Base-by-base conservation (phyloP, 2,888 invertebrate species). In the Itoplectis maculator region DNA sequence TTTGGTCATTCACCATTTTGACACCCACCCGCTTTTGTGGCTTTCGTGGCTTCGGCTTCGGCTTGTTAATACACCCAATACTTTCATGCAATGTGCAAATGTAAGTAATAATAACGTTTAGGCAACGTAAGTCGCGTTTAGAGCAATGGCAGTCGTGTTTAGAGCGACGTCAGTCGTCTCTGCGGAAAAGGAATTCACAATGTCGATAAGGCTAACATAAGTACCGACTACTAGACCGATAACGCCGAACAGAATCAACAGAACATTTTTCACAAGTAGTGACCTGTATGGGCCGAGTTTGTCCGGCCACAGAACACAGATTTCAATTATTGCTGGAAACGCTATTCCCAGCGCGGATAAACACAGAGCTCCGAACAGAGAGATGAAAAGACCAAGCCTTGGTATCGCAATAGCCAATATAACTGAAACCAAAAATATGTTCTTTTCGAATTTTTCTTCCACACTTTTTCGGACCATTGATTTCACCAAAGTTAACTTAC, bases 261-360 rank as follows among this genome's bases (percentile, higher is more conserved):
- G 73, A 0, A 94, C 87, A 86, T 95, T 94, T 87, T 94, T 94
- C 85, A 93, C 87, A 8, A 95, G 87, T 40, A 93, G 91, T 84
- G 92, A 86, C 66, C 92, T 92, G 83, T 88, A 91, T 68, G 93
- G 93, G 0, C 95, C 95, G n/a, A 94, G 92, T 23, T 94, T 93
- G 86, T 94, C 93, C 0, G 95, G 95, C 95, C 95, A 97, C 81
- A 95, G 94, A 0, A 96, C 96, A 89, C 97, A 96, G 54, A 96
- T 94, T 88, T 96, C 96, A 87, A 97, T 95, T 40, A 96, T 94
- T 0, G 96, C 96, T 23, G 97, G 96, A 90, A 96, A 96, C 2
- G 96, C 95, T 49, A 97, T 94, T 8, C 96, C 96, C 65, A 97
- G 93, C 1, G 95, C 95, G 4, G 96, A 96, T 80, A 96, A 93